Evolutionary conservation across 2,888 invertebrate species (phyloP).

Genomic region (Anagyrus pseudococci): DNA sequence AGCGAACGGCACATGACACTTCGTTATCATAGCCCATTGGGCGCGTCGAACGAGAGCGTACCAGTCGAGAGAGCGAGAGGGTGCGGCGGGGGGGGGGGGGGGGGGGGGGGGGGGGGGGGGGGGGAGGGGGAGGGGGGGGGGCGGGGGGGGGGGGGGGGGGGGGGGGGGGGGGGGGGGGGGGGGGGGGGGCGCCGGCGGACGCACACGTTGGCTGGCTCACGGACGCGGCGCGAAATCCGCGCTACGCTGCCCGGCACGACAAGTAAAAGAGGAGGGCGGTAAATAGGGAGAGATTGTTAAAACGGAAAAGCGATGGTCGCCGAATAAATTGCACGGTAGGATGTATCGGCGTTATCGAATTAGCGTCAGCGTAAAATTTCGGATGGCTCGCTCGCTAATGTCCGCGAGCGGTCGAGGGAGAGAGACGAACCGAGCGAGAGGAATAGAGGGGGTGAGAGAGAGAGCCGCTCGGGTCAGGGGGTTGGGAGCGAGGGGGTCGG

Average conservation of each 20-base stretch:
- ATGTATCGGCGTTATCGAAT: slow-evolving; percentile 57
- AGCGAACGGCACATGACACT: slow-evolving; percentile 34
- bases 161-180: no score
- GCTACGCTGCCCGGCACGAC: not conserved
- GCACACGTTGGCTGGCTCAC: not conserved
- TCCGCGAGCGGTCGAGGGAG: no score
- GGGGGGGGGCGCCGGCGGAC: no score
- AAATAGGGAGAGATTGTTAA: slow-evolving; percentile 45
- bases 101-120: slow-evolving; percentile 15
- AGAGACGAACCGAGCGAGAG: no score
- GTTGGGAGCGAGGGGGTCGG: slow-evolving; percentile 4
- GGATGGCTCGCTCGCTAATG: slow-evolving; percentile 42
- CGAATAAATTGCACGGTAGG: slow-evolving; percentile 50
- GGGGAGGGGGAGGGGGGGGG: slow-evolving; percentile 7
- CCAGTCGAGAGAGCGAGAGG: not conserved
- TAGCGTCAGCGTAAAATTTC: slow-evolving; percentile 51
- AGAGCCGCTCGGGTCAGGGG: slow-evolving; percentile 30
- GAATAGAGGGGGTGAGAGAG: no score
- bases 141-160: no score
- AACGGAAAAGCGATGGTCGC: slow-evolving; percentile 47
- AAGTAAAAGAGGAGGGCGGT: slow-evolving; percentile 41
- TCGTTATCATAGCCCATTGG: slow-evolving; percentile 42
- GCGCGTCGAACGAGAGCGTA: slow-evolving; percentile 33
- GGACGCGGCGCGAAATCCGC: slow-evolving; percentile 11
- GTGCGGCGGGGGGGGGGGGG: no score